phyloP scores from a whole-genome alignment of 2,797 vertebrate genomes.

The Alca torda region DNA sequence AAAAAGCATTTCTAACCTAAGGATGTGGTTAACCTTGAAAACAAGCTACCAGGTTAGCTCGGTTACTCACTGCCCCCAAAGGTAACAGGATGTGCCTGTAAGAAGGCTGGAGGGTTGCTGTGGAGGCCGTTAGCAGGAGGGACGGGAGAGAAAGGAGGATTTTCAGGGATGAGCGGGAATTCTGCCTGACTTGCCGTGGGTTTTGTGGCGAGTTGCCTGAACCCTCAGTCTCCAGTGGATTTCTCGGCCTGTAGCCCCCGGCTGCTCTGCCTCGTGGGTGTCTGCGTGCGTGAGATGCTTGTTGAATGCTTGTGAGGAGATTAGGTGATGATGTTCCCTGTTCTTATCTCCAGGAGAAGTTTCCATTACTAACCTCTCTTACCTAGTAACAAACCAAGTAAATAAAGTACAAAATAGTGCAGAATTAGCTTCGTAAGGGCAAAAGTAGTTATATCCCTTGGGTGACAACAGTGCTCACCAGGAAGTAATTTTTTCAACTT shows the following conservation, averaged over 20 bases:
- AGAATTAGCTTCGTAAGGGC: not conserved
- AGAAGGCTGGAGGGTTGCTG: not conserved
- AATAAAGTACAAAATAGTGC: not conserved
- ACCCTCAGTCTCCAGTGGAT: not conserved
- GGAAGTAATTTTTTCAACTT: not conserved
- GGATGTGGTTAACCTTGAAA: constrained; percentile 55
- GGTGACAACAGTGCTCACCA: not conserved
- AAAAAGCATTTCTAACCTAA: not conserved
- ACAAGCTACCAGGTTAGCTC: not conserved
- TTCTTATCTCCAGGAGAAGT: not conserved
- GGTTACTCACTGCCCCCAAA: not conserved
- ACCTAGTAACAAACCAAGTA: not conserved
- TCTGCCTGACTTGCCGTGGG: not conserved
- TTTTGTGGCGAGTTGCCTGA: not conserved
- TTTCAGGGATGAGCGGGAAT: not conserved
- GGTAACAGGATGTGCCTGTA: not conserved
- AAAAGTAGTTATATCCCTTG: not conserved
- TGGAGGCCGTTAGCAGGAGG: not conserved
- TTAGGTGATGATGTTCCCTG: not conserved
- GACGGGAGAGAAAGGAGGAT: not conserved
- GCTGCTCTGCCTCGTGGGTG: not conserved
- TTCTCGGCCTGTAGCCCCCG: not conserved
- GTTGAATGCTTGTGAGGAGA: not conserved
- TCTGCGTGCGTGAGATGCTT: not conserved
- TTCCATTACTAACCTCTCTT: not conserved